Base-by-base conservation (phyloP, 2,113 vertebrate species). In the Etia nguti region DNA sequence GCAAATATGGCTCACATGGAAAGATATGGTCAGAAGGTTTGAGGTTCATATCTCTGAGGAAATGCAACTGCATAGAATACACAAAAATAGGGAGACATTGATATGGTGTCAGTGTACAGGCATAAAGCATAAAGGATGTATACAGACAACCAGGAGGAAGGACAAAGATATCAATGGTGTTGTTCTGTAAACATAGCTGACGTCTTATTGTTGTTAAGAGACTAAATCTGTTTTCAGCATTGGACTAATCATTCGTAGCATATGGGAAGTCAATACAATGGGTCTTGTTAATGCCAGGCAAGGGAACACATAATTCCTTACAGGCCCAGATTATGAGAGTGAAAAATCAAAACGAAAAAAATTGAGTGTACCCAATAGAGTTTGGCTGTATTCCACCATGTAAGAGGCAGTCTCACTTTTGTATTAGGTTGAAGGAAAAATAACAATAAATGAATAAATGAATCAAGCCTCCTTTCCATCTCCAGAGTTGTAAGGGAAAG, bases 191-290 rank as follows among this genome's bases (percentile, higher is more conserved):
- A 84, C 84, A 89, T 85, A 83, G 93, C 87, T 84, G 83, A 90
- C 62, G 55, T 85, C 70, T 83, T 56, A 20, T 8, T 92, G 86
- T 82, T 88, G 52, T 54, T 87, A 75, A 50, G 80, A 80, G 83
- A 70, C n/a, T 54, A 34, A 79, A 87, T 88, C 62, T 79, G 88
- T 92, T 91, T 90, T 90, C 81, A 86, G 54, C 41, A 41, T 88
- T 82, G 82, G 73, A 79, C 81, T 55, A n/a, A 95, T 94, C 85
- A 94, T 95, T 94, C 86, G 90, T 86, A 87, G 81, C 89, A 92
- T 82, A 87, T 93, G 90, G 86, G 88, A 26, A 48, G 88, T 94
- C 88, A 86, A 79, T 85, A 93, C 86, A 86, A 79, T 81, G 46
- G 81, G 77, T 87, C 15, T 59, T 81, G 55, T 89, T 82, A 36